A percentile compares a stretch with the other conserved stretches of the same genome.
Evolutionary conservation across 1,140 invertebrate genomes (phyloP).

Genomic region (Drosophila parabipectinata): DNA sequence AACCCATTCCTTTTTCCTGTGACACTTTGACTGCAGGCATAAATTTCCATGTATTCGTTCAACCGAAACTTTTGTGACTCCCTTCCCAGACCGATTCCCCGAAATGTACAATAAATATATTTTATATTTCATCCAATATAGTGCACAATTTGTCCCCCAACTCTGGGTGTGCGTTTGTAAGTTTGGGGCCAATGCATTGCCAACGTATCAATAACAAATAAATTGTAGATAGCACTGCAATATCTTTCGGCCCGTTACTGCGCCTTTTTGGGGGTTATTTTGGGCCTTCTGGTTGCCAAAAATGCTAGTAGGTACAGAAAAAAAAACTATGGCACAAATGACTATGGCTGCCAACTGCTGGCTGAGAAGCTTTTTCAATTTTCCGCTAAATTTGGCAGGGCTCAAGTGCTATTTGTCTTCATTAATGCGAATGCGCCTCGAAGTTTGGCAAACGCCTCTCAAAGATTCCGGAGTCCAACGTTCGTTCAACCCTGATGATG

Average conservation of each 20-base stretch:
- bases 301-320: slow-evolving; percentile 14
- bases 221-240: slow-evolving; percentile 71
- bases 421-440: slow-evolving; percentile 78
- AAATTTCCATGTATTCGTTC: slow-evolving; percentile 33
- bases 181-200: slow-evolving; percentile 47
- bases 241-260: slow-evolving; percentile 50
- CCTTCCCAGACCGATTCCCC: slow-evolving; percentile 14
- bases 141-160: slow-evolving; percentile 47
- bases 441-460: slow-evolving; percentile 57
- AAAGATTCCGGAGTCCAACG: slow-evolving; percentile 16
- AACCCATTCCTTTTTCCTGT: slow-evolving; percentile 27
- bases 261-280: slow-evolving; percentile 5
- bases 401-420: slow-evolving; percentile 81
- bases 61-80: slow-evolving; percentile 14
- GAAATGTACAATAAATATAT: slow-evolving; percentile 64
- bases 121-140: slow-evolving; percentile 48
- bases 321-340: slow-evolving; percentile 48
- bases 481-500: slow-evolving; percentile 56
- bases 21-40: slow-evolving; percentile 46
- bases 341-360: slow-evolving; percentile 40
- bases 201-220: slow-evolving; percentile 68
- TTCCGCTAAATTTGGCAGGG: slow-evolving; percentile 82
- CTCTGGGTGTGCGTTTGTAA: slow-evolving; percentile 13
- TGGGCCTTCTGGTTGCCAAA: slow-evolving; percentile 55
- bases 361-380: slow-evolving; percentile 78